These are phyloP conservation scores for Fregata magnificens DNA, from an alignment of 2,113 vertebrate species.

Conservation along the genomic window DNA sequence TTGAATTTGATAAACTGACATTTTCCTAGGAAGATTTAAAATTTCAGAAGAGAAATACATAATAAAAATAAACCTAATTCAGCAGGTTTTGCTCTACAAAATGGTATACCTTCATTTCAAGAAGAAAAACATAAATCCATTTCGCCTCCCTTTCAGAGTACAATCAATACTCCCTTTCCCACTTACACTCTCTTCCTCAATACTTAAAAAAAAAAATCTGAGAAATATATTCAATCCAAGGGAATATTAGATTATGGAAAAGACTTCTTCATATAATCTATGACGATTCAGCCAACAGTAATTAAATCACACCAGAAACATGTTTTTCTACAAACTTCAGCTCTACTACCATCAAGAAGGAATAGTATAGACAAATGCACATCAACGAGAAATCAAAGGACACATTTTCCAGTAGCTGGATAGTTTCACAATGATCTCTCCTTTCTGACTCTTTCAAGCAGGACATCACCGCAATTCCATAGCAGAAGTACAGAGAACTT, in stretches of 20 bases:
- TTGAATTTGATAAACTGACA: slow-evolving; percentile 54
- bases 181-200: background rate
- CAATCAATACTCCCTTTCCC: background rate
- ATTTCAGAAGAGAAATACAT: background rate
- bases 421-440: background rate
- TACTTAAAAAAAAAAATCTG: background rate
- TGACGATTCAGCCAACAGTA: background rate
- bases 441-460: background rate
- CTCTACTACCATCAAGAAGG: background rate
- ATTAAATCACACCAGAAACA: background rate
- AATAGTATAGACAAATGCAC: background rate
- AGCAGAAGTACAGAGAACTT: background rate
- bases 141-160: background rate
- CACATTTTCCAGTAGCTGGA: background rate
- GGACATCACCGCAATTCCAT: background rate
- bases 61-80: background rate
- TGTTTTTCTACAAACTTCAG: background rate
- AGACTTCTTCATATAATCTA: background rate
- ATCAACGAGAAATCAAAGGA: background rate
- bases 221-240: background rate
- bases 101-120: background rate
- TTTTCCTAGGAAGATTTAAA: slow-evolving; percentile 25
- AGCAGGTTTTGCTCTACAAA: background rate
- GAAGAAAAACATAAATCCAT: background rate
- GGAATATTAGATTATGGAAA: background rate